Percentiles rank a stretch among this genome's conserved stretches.
Evolutionary conservation across 2,888 invertebrate genomes (phyloP).

Genomic region (Camptogramma bilineatum): DNA sequence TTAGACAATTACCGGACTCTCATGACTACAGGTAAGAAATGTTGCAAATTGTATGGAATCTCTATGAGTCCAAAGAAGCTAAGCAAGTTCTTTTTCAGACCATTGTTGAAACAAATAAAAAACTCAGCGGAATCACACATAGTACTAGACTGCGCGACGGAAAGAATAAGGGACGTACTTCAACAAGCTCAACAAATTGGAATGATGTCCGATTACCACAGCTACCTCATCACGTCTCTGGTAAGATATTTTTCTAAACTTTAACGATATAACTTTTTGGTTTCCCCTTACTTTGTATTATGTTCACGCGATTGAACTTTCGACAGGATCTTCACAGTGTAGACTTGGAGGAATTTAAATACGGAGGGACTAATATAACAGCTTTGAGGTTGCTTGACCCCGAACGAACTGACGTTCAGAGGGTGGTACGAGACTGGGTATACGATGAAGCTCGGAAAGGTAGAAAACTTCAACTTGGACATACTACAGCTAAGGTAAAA

Average conservation of each 20-base stretch:
- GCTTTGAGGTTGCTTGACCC: constrained; percentile 96
- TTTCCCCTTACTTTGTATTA: constrained; percentile 27
- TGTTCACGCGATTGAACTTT: constrained; percentile 45
- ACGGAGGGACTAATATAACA: constrained; percentile 98
- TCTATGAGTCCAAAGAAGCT: neutral
- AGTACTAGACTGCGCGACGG: constrained; percentile 94
- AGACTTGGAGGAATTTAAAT: constrained; percentile 96
- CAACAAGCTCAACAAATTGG: constrained; percentile 98
- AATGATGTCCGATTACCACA: constrained; percentile 98
- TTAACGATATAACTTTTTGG: constrained; percentile 41
- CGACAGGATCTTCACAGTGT: constrained; percentile 95
- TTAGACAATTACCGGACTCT: constrained; percentile 93
- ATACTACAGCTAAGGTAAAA: constrained; percentile 84
- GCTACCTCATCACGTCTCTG: constrained; percentile 96
- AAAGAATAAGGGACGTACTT: constrained; percentile 93
- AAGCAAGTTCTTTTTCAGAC: constrained; percentile 82
- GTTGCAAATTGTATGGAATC: neutral
- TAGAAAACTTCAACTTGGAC: constrained; percentile 86
- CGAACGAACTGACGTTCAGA: constrained; percentile 90
- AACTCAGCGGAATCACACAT: constrained; percentile 96
- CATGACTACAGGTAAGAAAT: constrained; percentile 91
- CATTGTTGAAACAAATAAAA: constrained; percentile 95
- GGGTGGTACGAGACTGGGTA: constrained; percentile 92
- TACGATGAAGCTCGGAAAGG: constrained; percentile 89
- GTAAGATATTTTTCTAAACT: constrained; percentile 80